Evolutionary conservation across 2,113 vertebrate species (phyloP).

Genomic region (Falco punctatus): DNA sequence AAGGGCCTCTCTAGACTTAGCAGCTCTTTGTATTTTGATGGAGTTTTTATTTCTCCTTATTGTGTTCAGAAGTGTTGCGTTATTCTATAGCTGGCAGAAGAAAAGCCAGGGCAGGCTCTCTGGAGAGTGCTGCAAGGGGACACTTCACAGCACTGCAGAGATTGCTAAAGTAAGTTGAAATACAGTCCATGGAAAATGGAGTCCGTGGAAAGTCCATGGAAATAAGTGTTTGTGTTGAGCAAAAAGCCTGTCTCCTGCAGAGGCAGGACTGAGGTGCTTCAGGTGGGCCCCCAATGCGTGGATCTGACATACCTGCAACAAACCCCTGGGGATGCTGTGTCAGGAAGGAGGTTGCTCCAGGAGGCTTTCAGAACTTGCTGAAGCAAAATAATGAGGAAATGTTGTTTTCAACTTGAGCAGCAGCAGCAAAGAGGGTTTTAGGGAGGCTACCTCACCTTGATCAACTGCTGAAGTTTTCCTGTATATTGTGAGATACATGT

Average conservation of each 20-base stretch:
- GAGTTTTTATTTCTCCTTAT: background rate
- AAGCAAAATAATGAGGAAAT: background rate
- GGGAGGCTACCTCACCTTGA: background rate
- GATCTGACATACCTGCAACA: background rate
- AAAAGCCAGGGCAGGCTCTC: background rate
- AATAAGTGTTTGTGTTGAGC: background rate
- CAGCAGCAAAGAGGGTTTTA: background rate
- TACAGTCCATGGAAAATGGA: background rate
- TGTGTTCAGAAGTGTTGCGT: background rate
- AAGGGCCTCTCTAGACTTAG: background rate
- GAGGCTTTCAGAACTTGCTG: background rate
- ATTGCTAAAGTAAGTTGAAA: background rate
- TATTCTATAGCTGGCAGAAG: background rate
- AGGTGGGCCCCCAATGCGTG: background rate
- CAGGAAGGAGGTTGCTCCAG: background rate
- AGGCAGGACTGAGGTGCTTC: background rate
- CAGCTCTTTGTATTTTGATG: background rate
- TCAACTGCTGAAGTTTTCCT: background rate
- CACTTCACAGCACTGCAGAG: background rate
- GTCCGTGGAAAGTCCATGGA: background rate
- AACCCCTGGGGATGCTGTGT: fast-evolving
- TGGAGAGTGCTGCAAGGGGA: background rate
- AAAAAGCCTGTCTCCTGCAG: background rate
- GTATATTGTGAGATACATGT: background rate
- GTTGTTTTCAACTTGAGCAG: background rate